Base-by-base conservation (phyloP, 2,888 invertebrate species). In the Schrankia costaestrigalis region DNA sequence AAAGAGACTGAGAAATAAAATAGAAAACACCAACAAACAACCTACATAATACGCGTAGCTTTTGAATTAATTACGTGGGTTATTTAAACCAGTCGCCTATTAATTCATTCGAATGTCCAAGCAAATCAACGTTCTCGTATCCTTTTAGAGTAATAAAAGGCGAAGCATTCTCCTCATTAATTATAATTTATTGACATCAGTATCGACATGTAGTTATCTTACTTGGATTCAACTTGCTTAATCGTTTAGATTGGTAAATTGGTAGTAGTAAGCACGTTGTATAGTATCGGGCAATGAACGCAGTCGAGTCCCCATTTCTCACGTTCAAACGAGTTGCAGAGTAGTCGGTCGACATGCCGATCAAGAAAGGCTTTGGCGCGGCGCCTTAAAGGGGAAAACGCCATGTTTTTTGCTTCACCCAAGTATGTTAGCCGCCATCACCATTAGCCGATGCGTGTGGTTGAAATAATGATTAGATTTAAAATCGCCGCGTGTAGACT, bases 361-460 rank as follows among this genome's bases (percentile, higher is more conserved):
- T 72, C 78, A 81, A 73, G 78, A 82, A 83, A 79, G 78, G 78
- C 75, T 69, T 68, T 68, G 71, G 71, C 56, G 63, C 82, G 76
- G 78, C 70, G 63, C 80, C 75, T 69, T 80, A 76, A 75, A 78
- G 72, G 78, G 74, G 63, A 72, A 73, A 74, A 77, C 73, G 63
- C 70, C 75, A 60, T 74, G 63, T 74, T 81, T 72, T 84, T 82
- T 78, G 64, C 62, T 60, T 56, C 4, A 52, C 63, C 51, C 53
- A 64, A 69, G 71, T 64, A 73, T 71, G 67, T 56, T 57, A 71
- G 52, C 60, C 56, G 58, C 66, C 63, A 55, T 56, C 51, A 57
- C 49, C 54, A 53, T 76, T 69, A 70, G 61, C 54, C 51, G 45
- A 56, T 59, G 61, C 55, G 60, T 66, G 65, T 41, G 44, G 51